Conservation (phyloP, 2,797 vertebrate species). For the Tragopan temminckii region DNA sequence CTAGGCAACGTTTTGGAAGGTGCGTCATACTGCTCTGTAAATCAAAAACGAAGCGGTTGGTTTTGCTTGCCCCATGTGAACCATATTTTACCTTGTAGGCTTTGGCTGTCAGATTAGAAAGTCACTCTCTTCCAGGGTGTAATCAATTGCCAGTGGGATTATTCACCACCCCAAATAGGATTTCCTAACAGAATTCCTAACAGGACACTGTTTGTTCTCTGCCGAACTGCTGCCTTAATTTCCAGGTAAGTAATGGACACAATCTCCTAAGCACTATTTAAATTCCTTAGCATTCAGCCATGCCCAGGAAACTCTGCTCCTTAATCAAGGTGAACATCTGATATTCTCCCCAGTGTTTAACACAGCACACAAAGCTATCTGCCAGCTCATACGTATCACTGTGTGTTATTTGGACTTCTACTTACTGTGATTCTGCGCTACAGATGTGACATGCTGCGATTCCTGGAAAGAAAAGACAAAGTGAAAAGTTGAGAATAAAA, state of each 20-base stretch:
- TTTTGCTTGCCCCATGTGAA: not conserved
- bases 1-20: slow-evolving; percentile 76
- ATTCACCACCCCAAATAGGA: not conserved
- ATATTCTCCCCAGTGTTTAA: not conserved
- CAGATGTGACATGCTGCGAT: slow-evolving; percentile 80
- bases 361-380: not conserved
- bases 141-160: not conserved
- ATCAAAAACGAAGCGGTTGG: not conserved
- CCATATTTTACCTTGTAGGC: not conserved
- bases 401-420: slow-evolving; percentile 46
- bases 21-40: slow-evolving; percentile 82
- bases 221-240: not conserved
- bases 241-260: not conserved
- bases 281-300: not conserved
- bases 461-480: slow-evolving; percentile 81
- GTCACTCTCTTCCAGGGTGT: not conserved
- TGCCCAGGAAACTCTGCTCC: not conserved
- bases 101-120: not conserved
- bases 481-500: slow-evolving; percentile 26
- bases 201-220: not conserved
- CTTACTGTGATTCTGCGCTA: slow-evolving; percentile 89
- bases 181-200: not conserved
- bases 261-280: not conserved
- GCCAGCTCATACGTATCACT: not conserved
- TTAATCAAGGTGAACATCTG: not conserved